phyloP scores from a whole-genome alignment of 2,113 vertebrate species.

The Varanus salvator region DNA sequence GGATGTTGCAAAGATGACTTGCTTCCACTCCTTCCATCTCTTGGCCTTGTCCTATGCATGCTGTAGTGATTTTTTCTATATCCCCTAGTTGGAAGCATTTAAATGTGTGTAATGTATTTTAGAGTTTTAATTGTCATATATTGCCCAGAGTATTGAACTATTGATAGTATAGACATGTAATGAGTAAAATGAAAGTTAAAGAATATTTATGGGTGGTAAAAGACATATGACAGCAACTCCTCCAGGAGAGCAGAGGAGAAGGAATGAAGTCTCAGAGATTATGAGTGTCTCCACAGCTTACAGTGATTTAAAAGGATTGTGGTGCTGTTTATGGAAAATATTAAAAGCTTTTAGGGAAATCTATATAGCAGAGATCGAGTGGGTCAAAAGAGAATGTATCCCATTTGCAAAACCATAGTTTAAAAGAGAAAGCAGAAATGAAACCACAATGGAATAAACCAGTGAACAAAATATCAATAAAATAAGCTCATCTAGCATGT shows the following conservation, averaged over 20 bases:
- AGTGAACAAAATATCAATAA: background rate
- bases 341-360: constrained; percentile 35
- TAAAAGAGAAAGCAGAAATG: background rate
- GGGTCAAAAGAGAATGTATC: background rate
- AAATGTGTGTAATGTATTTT: no score
- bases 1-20: background rate
- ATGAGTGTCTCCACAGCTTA: background rate
- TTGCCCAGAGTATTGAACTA: no score
- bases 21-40: constrained; percentile 18
- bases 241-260: background rate
- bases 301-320: background rate
- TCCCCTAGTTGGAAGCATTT: background rate
- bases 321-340: constrained; percentile 10
- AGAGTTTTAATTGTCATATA: background rate
- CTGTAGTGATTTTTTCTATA: no score
- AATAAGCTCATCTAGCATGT: background rate
- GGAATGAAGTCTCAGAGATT: background rate
- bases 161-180: no score
- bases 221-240: background rate
- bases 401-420: background rate
- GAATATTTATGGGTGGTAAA: no score
- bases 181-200: no score
- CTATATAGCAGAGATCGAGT: constrained; percentile 38
- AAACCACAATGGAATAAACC: background rate
- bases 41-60: constrained; percentile 5